A percentile compares a stretch with the other conserved stretches of the same genome.
Conservation (phyloP, 1,140 invertebrate species). For the Samia ricini region DNA sequence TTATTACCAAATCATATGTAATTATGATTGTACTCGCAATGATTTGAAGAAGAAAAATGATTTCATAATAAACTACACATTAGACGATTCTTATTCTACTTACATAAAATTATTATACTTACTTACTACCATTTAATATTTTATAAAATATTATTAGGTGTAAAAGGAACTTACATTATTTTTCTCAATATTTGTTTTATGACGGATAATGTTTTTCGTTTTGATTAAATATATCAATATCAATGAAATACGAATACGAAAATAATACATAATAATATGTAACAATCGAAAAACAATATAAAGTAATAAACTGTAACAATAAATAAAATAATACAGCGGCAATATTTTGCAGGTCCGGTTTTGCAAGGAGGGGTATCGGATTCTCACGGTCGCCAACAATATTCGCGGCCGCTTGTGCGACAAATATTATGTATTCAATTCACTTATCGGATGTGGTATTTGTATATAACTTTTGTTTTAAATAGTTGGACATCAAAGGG, state of each 20-base stretch:
- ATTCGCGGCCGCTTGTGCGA: conserved; percentile 44
- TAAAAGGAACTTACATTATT: no score
- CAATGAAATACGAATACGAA: not conserved
- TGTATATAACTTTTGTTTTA: not conserved
- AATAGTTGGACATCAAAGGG: no score
- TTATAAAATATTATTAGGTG: not conserved
- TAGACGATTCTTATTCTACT: no score
- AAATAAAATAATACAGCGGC: conserved; percentile 5
- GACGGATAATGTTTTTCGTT: not conserved
- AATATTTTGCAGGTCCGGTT: conserved; percentile 5
- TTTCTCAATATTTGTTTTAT: no score
- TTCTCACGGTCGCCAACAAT: conserved; percentile 61
- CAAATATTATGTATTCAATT: conserved; percentile 14
- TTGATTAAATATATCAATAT: not conserved
- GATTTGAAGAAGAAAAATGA: no score
- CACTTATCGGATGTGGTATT: not conserved
- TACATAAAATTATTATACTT: no score
- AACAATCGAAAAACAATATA: not conserved
- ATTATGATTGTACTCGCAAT: no score
- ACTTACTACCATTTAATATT: not conserved
- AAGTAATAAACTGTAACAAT: conserved; percentile 4
- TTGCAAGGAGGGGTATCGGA: conserved; percentile 40
- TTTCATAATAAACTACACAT: no score
- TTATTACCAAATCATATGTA: no score
- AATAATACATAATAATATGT: not conserved